Evolutionary conservation across 2,797 vertebrate species (phyloP).

Genomic region (Sebastiscus tertius): DNA sequence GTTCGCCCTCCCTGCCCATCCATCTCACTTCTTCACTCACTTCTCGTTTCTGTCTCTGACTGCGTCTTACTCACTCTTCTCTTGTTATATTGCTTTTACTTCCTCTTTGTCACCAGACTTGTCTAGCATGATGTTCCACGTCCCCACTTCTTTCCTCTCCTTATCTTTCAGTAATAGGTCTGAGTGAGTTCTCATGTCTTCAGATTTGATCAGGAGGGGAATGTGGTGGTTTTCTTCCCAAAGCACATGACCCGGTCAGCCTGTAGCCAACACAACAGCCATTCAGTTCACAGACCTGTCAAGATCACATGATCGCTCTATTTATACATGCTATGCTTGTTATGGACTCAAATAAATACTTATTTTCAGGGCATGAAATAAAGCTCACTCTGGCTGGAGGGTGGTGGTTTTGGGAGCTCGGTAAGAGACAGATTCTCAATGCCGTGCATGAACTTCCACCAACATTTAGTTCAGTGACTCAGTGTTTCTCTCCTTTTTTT

Average conservation of each 20-base stretch:
- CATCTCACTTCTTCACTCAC: neutral
- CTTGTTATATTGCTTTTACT: neutral
- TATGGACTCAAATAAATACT: neutral
- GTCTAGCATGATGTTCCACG: neutral
- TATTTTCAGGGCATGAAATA: conserved; percentile 24
- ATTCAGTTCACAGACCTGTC: neutral
- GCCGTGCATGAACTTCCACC: neutral
- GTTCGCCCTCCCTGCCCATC: neutral
- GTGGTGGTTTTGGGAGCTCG: neutral
- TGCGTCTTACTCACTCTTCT: neutral
- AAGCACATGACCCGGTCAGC: conserved; percentile 11
- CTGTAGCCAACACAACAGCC: conserved; percentile 9
- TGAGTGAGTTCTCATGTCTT: neutral
- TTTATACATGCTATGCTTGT: neutral
- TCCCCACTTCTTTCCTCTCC: neutral
- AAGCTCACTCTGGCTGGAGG: neutral
- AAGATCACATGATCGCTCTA: conserved; percentile 5
- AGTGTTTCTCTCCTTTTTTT: neutral
- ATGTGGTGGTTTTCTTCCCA: neutral
- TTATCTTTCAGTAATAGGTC: neutral
- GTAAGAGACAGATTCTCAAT: conserved; percentile 2
- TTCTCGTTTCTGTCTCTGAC: rapidly evolving
- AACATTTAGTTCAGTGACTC: neutral
- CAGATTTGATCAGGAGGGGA: conserved; percentile 24
- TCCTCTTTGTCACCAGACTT: neutral